A percentile compares a stretch with the other conserved stretches of the same genome.
Conservation (phyloP, 2,797 vertebrate genomes). For the Pteronotus mesoamericanus region DNA sequence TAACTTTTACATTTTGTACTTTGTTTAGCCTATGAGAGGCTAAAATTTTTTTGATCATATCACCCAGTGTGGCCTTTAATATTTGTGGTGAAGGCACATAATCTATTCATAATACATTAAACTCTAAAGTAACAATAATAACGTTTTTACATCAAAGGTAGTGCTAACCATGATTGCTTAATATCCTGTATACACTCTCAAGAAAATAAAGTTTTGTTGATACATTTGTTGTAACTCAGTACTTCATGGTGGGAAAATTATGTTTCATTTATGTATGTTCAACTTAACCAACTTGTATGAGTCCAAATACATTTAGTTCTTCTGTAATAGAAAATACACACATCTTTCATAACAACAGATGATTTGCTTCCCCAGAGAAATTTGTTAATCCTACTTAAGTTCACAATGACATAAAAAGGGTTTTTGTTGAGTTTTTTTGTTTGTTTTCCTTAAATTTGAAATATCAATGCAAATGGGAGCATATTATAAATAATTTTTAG, state of each 20-base stretch:
- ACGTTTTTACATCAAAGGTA: conserved; percentile 54
- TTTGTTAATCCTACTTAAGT: conserved; percentile 14
- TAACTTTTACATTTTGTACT: conserved; percentile 33
- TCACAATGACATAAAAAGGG: not conserved
- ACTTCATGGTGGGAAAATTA: conserved; percentile 58
- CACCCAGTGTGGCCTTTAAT: conserved; percentile 34
- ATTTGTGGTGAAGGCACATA: conserved; percentile 51
- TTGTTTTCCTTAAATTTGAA: conserved; percentile 40
- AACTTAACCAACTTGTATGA: not conserved
- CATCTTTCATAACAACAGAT: conserved; percentile 25
- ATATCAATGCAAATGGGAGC: not conserved
- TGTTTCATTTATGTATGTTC: conserved; percentile 56
- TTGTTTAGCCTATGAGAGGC: conserved; percentile 26
- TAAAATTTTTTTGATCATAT: conserved; percentile 49
- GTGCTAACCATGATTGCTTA: conserved; percentile 58
- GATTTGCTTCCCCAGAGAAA: not conserved
- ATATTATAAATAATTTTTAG: conserved; percentile 3
- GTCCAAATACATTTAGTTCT: conserved; percentile 41
- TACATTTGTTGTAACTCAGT: conserved; percentile 66
- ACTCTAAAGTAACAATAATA: conserved; percentile 44
- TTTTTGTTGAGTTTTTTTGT: too few species aligned
- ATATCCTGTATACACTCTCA: conserved; percentile 59
- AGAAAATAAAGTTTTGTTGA: conserved; percentile 73
- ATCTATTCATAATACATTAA: conserved; percentile 41
- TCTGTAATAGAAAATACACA: conserved; percentile 28